These are phyloP conservation scores for Halcyon senegalensis DNA, from an alignment of 2,113 vertebrate species.

Conservation along the genomic window DNA sequence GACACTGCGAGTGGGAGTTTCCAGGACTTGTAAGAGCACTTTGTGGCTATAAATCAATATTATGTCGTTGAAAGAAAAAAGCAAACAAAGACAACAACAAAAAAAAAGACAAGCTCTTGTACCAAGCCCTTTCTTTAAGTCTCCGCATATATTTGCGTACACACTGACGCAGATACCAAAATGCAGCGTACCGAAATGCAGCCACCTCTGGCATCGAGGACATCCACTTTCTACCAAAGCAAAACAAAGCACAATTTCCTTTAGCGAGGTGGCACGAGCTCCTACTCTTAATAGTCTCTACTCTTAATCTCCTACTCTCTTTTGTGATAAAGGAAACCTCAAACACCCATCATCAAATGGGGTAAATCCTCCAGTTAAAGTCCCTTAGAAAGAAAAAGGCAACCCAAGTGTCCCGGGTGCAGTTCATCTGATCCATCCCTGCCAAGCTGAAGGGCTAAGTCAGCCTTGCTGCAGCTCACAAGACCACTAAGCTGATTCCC, in stretches of 20 bases:
- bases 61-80: not conserved
- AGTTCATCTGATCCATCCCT: not conserved
- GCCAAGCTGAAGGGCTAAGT: not conserved
- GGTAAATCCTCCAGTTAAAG: not conserved
- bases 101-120: not conserved
- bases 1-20: not conserved
- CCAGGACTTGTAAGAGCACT: not conserved
- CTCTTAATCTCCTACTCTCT: too few relatives aligned
- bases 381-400: not conserved
- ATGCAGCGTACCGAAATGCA: accelerated
- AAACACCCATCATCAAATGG: accelerated
- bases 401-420: not conserved
- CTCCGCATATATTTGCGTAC: accelerated
- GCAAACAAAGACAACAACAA: not conserved
- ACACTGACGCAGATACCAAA: not conserved
- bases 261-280: not conserved
- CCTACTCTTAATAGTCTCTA: not conserved
- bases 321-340: not conserved
- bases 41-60: not conserved
- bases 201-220: not conserved
- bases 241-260: not conserved
- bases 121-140: not conserved
- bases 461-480: not conserved
- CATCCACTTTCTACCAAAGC: not conserved
- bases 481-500: not conserved